Evolutionary conservation across 2,797 vertebrate species (phyloP).

Genomic region (Mormyrops attenuatus): DNA sequence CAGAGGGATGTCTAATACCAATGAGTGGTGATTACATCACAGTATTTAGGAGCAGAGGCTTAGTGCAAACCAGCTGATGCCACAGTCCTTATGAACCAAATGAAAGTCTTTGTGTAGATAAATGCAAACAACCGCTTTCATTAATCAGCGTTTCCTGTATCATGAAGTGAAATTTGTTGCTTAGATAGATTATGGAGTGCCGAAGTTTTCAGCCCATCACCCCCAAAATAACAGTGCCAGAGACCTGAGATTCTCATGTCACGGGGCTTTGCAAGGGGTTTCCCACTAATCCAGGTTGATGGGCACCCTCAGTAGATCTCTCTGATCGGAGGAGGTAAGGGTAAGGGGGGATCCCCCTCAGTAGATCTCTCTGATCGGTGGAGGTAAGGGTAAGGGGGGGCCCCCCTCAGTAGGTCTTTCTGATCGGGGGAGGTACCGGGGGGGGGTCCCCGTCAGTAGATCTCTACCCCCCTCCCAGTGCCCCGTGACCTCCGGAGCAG

Average conservation of each 20-base stretch:
- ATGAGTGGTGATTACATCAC: not conserved
- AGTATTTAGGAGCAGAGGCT: not conserved
- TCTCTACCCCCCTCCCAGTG: not conserved
- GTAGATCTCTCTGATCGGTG: not conserved
- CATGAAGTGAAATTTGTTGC: not conserved
- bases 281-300: not conserved
- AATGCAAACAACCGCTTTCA: not conserved
- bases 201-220: not conserved
- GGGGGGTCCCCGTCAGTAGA: too few species aligned
- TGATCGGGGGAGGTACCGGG: too few species aligned
- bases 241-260: not conserved
- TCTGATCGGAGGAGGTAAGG: not conserved
- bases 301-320: not conserved
- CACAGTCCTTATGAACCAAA: not conserved
- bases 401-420: too few species aligned
- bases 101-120: not conserved
- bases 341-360: not conserved
- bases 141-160: not conserved
- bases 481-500: not conserved
- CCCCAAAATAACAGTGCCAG: not conserved
- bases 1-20: not conserved
- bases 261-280: not conserved
- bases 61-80: not conserved
- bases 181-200: not conserved
- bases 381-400: too few species aligned